A percentile compares a stretch with the other conserved stretches of the same genome.
Conservation (phyloP, 2,797 vertebrate genomes). For the Sebastiscus tertius region DNA sequence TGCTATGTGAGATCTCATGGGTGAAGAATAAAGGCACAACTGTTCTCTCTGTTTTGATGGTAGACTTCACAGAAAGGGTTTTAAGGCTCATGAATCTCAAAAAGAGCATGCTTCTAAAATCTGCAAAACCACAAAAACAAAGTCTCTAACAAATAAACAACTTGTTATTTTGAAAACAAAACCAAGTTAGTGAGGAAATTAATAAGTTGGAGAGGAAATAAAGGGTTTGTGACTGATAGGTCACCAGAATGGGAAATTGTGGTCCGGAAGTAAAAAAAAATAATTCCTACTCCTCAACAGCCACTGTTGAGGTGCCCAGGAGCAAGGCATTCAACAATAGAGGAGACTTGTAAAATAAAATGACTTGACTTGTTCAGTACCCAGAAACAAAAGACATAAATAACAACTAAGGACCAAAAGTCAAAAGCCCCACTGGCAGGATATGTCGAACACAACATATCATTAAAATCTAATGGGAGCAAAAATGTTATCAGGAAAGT, state of each 20-base stretch:
- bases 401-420: neutral
- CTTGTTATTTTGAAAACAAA: neutral
- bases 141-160: neutral
- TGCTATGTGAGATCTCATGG: neutral
- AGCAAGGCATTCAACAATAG: neutral
- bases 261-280: neutral
- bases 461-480: neutral
- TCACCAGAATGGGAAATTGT: neutral
- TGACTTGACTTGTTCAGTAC: neutral
- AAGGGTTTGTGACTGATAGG: neutral
- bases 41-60: constrained; percentile 11
- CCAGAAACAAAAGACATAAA: neutral
- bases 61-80: neutral
- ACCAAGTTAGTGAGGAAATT: neutral
- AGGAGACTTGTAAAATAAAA: neutral
- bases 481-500: neutral
- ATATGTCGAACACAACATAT: neutral
- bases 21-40: neutral
- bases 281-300: neutral
- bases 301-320: neutral
- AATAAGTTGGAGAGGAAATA: neutral
- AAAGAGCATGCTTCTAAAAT: neutral
- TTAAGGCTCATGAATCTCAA: neutral
- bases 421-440: neutral
- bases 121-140: constrained; percentile 5